Base-by-base conservation (phyloP, 2,797 vertebrate genomes). In the Phalanger gymnotis region DNA sequence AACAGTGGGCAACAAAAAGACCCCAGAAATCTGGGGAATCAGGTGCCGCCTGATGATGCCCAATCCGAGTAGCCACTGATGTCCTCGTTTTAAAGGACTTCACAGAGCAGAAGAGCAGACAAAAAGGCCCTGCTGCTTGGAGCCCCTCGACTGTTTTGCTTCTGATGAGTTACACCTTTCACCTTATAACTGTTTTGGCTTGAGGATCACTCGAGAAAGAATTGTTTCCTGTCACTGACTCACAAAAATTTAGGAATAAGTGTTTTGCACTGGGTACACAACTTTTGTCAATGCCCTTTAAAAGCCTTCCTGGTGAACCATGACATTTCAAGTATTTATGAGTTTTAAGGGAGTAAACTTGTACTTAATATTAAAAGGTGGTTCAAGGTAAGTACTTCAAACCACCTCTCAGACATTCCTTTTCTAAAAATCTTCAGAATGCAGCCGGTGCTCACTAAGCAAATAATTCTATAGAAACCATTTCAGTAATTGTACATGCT, bases 1-100 rank as follows among this genome's bases (percentile, higher is more conserved):
- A 53, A 99, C 99, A 1, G 95, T 97, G 5, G 98, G 98, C 94
- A 28, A 56, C 95, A 98, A 97, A 95, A 98, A 96, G 81, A 99
- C 98, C 53, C 95, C 97, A 16, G 97, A 98, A 81, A 99, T 99
- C 97, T 99, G 99, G 99, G 99, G 98, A 95, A 98, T 99, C 94
- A 98, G 92, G 91, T 99, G 99, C 97, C 98, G 98, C 27, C 98
- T 99, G 95, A 97, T 98, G 0, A 93, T 99, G 96, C 98, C 96
- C 53, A 98, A 97, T 92, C 90, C 93, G 56, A 96, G 11, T 91
- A 96, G 92, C 16, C 93, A 97, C 0, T 99, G 97, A 98, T 28
- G 34, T 90, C 31, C 22, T 91, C 1, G 5, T 55, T n/a, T 53
- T 73, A 31, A 6, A 94, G 81, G 53, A 1, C n/a, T 40, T 95